Percentiles rank a stretch among this genome's conserved stretches.
Conservation (phyloP, 2,888 invertebrate genomes). For the Luperina testacea region DNA sequence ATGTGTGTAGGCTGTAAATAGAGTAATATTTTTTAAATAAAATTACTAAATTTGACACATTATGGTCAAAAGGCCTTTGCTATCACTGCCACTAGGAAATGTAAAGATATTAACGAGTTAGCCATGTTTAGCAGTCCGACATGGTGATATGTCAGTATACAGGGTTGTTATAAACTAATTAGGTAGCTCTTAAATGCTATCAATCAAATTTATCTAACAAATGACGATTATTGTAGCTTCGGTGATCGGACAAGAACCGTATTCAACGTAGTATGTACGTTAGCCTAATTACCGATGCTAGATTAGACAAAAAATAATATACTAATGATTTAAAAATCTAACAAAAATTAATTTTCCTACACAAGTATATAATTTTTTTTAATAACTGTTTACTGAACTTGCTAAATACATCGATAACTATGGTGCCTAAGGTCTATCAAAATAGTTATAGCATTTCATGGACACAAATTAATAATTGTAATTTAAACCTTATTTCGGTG, state of each 20-base stretch:
- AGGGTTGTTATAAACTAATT: neutral
- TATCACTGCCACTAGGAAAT: constrained; percentile 41
- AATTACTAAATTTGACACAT: constrained; percentile 19
- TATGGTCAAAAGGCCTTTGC: constrained; percentile 26
- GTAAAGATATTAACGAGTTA: neutral
- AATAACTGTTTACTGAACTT: neutral
- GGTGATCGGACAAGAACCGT: constrained; percentile 88
- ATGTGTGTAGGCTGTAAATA: constrained; percentile 31
- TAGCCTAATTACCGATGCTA: constrained; percentile 45
- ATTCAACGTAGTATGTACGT: constrained; percentile 84
- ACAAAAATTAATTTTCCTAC: neutral
- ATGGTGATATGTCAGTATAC: neutral
- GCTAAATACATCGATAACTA: neutral
- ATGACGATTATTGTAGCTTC: constrained; percentile 67
- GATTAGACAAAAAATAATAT: neutral
- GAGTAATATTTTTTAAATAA: constrained; percentile 16
- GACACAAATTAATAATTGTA: neutral
- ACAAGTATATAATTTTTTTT: neutral
- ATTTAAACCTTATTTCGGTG: neutral
- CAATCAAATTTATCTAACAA: neutral
- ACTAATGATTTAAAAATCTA: neutral
- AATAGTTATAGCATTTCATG: neutral
- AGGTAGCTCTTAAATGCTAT: neutral
- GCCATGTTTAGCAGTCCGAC: constrained; percentile 1
- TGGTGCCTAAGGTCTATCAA: neutral